phyloP scores from a whole-genome alignment of 2,888 invertebrate genomes.

The Parasteatoda lunata region DNA sequence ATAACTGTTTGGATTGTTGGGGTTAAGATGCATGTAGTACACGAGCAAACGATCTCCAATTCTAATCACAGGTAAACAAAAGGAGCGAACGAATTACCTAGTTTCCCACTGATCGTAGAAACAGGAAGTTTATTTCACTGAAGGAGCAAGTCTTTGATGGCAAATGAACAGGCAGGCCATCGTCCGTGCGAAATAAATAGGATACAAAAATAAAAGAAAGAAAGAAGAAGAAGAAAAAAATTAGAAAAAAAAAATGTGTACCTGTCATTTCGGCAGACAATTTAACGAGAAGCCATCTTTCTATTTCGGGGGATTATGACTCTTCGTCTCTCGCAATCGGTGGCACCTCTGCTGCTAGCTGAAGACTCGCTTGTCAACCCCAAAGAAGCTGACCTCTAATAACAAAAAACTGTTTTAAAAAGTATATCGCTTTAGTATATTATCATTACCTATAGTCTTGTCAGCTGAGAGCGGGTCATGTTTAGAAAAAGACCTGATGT shows the following conservation, averaged over 20 bases:
- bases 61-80: slow-evolving; percentile 2
- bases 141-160: background rate
- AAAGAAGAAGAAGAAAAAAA: background rate
- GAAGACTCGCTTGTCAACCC: background rate
- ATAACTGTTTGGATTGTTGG: too few relatives aligned
- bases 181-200: background rate
- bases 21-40: too few relatives aligned
- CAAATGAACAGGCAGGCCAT: background rate
- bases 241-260: background rate
- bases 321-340: slow-evolving; percentile 18
- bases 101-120: background rate
- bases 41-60: background rate
- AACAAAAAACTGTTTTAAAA: background rate
- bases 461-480: slow-evolving; percentile 33
- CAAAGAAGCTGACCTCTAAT: background rate
- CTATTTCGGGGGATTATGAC: background rate
- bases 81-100: background rate
- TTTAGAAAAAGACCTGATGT: background rate
- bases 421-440: background rate
- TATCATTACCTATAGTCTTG: slow-evolving; percentile 20
- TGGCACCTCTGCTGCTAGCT: background rate
- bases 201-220: background rate
- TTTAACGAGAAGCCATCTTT: slow-evolving; percentile 5
- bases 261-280: background rate
- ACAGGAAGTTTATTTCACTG: background rate